A percentile compares a stretch with the other conserved stretches of the same genome.
Evolutionary conservation across 1,140 invertebrate species (phyloP).

Genomic region (Cyclargus thomasi): DNA sequence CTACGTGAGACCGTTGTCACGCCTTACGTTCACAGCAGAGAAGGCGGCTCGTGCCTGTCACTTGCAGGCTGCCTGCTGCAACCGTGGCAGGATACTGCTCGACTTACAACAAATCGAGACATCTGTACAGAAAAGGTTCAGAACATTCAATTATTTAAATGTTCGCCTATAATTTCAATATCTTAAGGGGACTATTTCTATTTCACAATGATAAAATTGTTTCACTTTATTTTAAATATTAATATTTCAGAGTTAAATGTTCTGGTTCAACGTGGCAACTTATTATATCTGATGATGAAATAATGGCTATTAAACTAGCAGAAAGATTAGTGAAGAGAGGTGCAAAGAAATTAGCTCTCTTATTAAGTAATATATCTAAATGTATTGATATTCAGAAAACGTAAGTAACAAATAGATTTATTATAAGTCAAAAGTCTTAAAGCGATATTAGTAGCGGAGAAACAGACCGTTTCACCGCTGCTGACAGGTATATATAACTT

Average conservation of each 20-base stretch:
- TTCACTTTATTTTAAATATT: not conserved
- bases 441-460: not conserved
- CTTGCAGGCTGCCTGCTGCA: slow-evolving; percentile 32
- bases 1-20: slow-evolving; percentile 44
- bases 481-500: too few relatives aligned
- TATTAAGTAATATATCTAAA: slow-evolving; percentile 19
- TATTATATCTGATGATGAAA: slow-evolving; percentile 31
- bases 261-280: slow-evolving; percentile 26
- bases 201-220: not conserved
- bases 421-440: not conserved
- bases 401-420: slow-evolving; percentile 12
- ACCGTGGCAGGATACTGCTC: slow-evolving; percentile 40
- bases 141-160: not conserved
- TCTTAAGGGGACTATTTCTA: slow-evolving; percentile 36
- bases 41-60: slow-evolving; percentile 35
- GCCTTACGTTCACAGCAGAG: slow-evolving; percentile 31
- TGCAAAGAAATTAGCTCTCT: slow-evolving; percentile 30
- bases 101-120: slow-evolving; percentile 15
- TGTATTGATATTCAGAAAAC: slow-evolving; percentile 21
- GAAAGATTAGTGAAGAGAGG: slow-evolving; percentile 32
- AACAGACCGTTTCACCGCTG: not conserved
- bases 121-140: not conserved
- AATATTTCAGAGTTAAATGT: slow-evolving; percentile 34
- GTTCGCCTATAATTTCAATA: not conserved
- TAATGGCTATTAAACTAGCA: slow-evolving; percentile 29